phyloP scores from a whole-genome alignment of 2,888 invertebrate species.

The Agrotis ipsilon region DNA sequence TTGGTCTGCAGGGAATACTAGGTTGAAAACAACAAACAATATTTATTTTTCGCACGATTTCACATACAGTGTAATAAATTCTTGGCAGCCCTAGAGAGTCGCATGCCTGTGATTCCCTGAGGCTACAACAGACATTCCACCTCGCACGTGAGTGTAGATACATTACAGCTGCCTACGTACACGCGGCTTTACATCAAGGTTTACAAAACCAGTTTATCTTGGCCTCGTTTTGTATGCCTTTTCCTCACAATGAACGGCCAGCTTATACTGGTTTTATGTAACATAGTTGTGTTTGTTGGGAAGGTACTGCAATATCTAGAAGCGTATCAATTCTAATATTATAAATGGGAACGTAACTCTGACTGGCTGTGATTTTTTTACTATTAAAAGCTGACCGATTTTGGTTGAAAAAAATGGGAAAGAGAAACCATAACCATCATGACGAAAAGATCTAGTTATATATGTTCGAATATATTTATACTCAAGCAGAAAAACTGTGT shows the following conservation, averaged over 20 bases:
- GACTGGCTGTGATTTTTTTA: background rate
- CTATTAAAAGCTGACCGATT: background rate
- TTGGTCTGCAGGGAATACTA: slow-evolving; percentile 15
- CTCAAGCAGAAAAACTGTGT: too few relatives aligned
- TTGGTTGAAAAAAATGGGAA: background rate
- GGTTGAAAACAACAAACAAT: slow-evolving; percentile 64
- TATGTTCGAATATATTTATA: too few relatives aligned
- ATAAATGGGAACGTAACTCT: background rate
- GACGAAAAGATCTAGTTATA: too few relatives aligned
- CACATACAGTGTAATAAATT: slow-evolving; percentile 49
- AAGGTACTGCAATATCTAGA: background rate
- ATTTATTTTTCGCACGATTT: slow-evolving; percentile 64
- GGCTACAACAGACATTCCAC: slow-evolving; percentile 23
- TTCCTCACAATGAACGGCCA: too few relatives aligned
- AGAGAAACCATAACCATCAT: background rate
- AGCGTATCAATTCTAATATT: background rate
- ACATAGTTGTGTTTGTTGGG: background rate
- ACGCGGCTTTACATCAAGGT: too few relatives aligned
- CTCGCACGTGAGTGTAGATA: background rate
- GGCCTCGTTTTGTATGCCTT: too few relatives aligned
- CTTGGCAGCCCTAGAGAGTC: slow-evolving; percentile 48
- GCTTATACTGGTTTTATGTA: too few relatives aligned
- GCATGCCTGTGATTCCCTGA: slow-evolving; percentile 40
- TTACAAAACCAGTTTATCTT: too few relatives aligned
- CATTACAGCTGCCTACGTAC: background rate